Base-by-base conservation (phyloP, 1,140 invertebrate species). In the Palaemon carinicauda region DNA sequence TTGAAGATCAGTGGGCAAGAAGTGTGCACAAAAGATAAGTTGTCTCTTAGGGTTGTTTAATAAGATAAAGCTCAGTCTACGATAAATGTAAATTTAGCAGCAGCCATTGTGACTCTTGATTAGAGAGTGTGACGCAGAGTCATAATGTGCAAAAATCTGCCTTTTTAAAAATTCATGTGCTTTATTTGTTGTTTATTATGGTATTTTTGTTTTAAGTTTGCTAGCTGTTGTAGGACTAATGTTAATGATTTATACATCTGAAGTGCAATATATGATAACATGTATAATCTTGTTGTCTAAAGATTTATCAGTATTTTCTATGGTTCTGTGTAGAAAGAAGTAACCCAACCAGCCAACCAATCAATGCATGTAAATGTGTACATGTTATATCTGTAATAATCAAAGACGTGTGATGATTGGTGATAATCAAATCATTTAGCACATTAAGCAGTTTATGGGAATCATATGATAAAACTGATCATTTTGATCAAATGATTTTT, bases 401-500 rank as follows among this genome's bases (percentile, higher is more conserved):
- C 41, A 41, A 41, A 41, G 41, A 41, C 41, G 41, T 41, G 41
- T 41, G 41, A 24, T 27, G n/a, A 65, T 24, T 24, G 65, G 65
- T 31, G 24, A 27, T 31, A 69, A 31, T 24, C 24, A 80, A 79
- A 53, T 56, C 33, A 54, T 80, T 21, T 80, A 80, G 78, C 78
- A 80, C 78, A 80, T 52, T 60, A 56, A 65, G 78, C 24, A 69
- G 29, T 27, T 33, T 80, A n/a, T 80, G 33, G 54, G 78, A 51
- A 31, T 80, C 78, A 52, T 80, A 80, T 80, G 78, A 60, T 80
- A 80, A 80, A 56, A 54, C 52, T 56, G 24, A 56, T 80, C 29
- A 60, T 75, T 79, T 75, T 56, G 78, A 80, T 65, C 51, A 56
- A 56, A 56, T 80, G 78, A 80, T 80, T 80, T 79, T 79, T 79